Conservation (phyloP, 2,113 vertebrate species). For the Micronisus gabar region DNA sequence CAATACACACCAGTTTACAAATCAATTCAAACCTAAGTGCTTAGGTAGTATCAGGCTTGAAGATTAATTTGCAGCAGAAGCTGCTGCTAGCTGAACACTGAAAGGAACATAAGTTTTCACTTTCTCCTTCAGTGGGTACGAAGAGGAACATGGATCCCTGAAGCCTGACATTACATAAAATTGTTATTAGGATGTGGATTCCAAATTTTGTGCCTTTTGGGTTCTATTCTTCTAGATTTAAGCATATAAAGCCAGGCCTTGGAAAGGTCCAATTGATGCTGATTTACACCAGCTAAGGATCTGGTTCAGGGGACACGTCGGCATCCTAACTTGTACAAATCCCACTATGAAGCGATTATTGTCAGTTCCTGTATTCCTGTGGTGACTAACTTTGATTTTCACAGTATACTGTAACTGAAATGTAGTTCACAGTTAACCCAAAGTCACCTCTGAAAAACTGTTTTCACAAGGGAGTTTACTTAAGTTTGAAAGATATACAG, state of each 20-base stretch:
- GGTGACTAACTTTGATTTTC: neutral
- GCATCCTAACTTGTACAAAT: neutral
- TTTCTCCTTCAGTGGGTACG: neutral
- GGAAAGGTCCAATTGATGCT: neutral
- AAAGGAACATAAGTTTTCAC: neutral
- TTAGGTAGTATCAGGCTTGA: neutral
- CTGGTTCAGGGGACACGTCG: accelerated
- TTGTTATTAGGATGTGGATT: neutral
- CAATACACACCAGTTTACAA: neutral
- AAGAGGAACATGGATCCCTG: neutral
- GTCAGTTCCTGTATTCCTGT: neutral
- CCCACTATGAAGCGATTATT: neutral
- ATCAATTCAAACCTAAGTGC: neutral
- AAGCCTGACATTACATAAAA: neutral
- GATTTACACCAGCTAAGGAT: neutral
- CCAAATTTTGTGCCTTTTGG: neutral
- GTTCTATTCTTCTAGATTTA: neutral
- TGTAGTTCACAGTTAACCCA: neutral
- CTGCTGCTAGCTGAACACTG: neutral
- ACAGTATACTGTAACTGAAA: neutral
- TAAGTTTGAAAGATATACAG: neutral
- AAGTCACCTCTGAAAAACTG: neutral
- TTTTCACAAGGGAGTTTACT: neutral
- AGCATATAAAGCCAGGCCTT: neutral
- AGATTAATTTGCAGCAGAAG: neutral